These are phyloP conservation scores for Epinephelus moara DNA, from an alignment of 2,113 vertebrate genomes.

Conservation along the genomic window DNA sequence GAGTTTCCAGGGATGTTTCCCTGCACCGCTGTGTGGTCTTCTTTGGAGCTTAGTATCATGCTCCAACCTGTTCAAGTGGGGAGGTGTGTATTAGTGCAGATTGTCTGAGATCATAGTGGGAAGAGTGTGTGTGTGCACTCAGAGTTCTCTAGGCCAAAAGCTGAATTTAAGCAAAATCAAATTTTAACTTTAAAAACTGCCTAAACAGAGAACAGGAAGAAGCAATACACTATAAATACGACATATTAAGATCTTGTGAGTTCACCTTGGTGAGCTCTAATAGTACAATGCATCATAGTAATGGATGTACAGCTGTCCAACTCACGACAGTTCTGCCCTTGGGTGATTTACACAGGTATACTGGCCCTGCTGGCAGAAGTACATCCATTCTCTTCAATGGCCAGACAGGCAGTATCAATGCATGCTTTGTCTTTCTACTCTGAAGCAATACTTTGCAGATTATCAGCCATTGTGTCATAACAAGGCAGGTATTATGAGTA, in stretches of 20 bases:
- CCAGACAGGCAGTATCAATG: neutral
- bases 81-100: constrained; percentile 61
- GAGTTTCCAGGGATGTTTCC: constrained; percentile 40
- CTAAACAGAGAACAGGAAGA: neutral
- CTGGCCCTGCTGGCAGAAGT: neutral
- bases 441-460: too few species aligned
- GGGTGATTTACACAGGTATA: neutral
- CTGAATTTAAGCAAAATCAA: constrained; percentile 1
- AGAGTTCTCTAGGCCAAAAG: constrained; percentile 35
- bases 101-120: constrained; percentile 46
- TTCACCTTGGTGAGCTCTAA: constrained; percentile 1
- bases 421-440: neutral
- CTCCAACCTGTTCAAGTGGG: constrained; percentile 67
- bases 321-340: neutral
- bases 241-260: constrained; percentile 4
- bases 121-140: constrained; percentile 25
- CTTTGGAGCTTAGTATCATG: constrained; percentile 57
- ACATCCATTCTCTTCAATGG: too few species aligned
- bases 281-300: neutral
- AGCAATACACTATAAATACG: neutral
- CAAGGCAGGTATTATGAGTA: too few species aligned
- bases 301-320: neutral
- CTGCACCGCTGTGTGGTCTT: constrained; percentile 63
- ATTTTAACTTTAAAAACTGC: neutral
- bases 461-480: too few species aligned